Evolutionary conservation across 64 coral and sea anemone species (phyloP), one percentile per base, ranked within the genome.

Genomic region (Exaiptasia diaphana): DNA sequence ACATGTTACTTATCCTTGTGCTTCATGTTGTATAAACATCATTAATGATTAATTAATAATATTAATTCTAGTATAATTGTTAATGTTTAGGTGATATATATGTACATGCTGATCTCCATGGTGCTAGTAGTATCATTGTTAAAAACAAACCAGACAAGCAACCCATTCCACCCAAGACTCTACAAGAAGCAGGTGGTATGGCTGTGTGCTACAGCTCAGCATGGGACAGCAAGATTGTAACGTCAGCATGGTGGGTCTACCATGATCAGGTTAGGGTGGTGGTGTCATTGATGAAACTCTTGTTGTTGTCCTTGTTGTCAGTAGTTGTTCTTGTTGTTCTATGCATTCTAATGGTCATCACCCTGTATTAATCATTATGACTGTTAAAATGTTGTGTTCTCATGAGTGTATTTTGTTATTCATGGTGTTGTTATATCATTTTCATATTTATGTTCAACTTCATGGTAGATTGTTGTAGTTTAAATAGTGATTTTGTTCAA

Each of bases 101-200:
- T 39, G 94, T 97, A 15, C 94, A 97, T 40, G 94, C 89, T 13
- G 94, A 97, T 36, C 52, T 97, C 4, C 94, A 97, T 17, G 94
- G 94, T 27, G 94, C 94, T 38, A 85, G 78, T 13, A 97, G 89
- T 39, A 80, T 97, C 18, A 33, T 97, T 38, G 76, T 97, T 38
- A 97, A 92, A 55, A 97, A 97, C 74, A 73, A 73, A 32, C 89
- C 79, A 5, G 64, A 39, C 1, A 63, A 82, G 13, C 89, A 85
- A 11, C 80, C 73, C 0, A 37, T 97, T 5, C 89, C 93, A 0
- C 93, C 93, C 14, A 97, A 91, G 71, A 97, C 93, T 31, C 38
- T 97, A 0, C 90, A 91, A 20, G 93, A 97, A 28, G 93, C 93
- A 22, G 93, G 93, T 0, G 82, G 61, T 29, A 97, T 97, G 93